Percentiles rank a stretch among this genome's conserved stretches.
These are phyloP conservation scores for Ranitomeya imitator DNA, from an alignment of 2,113 vertebrate genomes.

Conservation along the genomic window DNA sequence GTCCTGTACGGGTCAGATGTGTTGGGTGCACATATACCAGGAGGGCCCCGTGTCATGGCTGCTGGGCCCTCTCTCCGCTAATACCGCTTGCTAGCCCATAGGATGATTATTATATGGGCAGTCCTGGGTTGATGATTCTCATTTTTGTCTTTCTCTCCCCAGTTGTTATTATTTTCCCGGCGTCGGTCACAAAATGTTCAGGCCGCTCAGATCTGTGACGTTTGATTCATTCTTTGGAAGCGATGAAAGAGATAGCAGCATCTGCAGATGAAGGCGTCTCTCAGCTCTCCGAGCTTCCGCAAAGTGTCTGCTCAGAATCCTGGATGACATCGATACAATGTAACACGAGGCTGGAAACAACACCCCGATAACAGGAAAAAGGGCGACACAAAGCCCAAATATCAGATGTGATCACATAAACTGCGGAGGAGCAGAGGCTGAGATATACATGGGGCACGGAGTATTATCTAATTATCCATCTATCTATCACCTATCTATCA, in stretches of 20 bases:
- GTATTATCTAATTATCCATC: background rate
- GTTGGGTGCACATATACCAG: too few relatives aligned
- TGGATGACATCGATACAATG: background rate
- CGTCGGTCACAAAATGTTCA: conserved; percentile 1
- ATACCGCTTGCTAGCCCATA: too few relatives aligned
- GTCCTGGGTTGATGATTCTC: background rate
- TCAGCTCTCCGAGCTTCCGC: background rate
- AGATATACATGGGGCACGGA: too few relatives aligned
- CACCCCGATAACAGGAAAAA: background rate
- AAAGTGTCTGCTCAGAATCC: background rate
- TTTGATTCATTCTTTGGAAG: conserved; percentile 17
- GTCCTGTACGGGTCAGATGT: too few relatives aligned
- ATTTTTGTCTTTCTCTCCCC: background rate
- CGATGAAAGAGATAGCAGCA: conserved; percentile 21
- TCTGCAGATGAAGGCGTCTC: background rate
- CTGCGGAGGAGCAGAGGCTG: too few relatives aligned
- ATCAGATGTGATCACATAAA: background rate
- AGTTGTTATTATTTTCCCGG: conserved; percentile 1
- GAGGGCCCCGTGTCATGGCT: too few relatives aligned
- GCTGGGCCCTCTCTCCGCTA: too few relatives aligned
- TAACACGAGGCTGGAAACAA: background rate
- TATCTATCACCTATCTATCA: background rate
- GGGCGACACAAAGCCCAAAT: background rate
- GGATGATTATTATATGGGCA: background rate
- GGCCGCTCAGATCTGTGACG: background rate